A percentile compares a stretch with the other conserved stretches of the same genome.
These are phyloP conservation scores for Netelia inedita DNA, from an alignment of 2,888 invertebrate species.

Conservation along the genomic window DNA sequence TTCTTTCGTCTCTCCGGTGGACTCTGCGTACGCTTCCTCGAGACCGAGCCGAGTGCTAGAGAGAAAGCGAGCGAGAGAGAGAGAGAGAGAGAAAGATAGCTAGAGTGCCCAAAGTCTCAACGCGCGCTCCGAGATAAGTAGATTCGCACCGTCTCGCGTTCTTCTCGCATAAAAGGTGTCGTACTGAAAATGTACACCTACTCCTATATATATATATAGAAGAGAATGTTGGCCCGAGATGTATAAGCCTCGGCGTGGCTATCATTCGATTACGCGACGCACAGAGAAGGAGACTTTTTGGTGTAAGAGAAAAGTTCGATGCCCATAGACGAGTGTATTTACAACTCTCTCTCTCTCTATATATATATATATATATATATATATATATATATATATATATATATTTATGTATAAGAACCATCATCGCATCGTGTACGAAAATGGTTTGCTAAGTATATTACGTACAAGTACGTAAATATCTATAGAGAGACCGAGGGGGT, in stretches of 20 bases:
- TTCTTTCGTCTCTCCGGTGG: conserved; percentile 28
- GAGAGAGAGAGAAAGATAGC: conserved; percentile 23
- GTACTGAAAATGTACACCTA: conserved; percentile 50
- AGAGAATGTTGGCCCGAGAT: conserved; percentile 30
- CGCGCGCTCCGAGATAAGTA: conserved; percentile 21
- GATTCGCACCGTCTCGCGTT: conserved; percentile 26
- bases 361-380: not conserved
- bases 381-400: conserved; percentile 7
- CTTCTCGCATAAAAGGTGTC: conserved; percentile 51
- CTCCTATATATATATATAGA: conserved; percentile 7
- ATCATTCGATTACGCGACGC: conserved; percentile 67
- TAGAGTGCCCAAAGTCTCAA: conserved; percentile 19
- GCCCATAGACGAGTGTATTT: not conserved
- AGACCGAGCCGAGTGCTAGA: not conserved
- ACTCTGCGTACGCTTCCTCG: conserved; percentile 28
- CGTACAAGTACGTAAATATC: conserved; percentile 20
- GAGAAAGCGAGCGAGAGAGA: conserved; percentile 3
- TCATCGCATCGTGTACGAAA: not conserved
- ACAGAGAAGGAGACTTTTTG: conserved; percentile 29
- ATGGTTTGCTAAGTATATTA: conserved; percentile 13
- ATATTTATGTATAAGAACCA: not conserved
- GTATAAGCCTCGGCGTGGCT: conserved; percentile 56
- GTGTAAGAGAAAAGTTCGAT: conserved; percentile 63
- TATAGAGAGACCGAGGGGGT: not conserved
- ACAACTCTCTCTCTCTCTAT: not conserved